A percentile compares a stretch with the other conserved stretches of the same genome.
Evolutionary conservation across 2,113 vertebrate genomes (phyloP).

Genomic region (Ictalurus punctatus): DNA sequence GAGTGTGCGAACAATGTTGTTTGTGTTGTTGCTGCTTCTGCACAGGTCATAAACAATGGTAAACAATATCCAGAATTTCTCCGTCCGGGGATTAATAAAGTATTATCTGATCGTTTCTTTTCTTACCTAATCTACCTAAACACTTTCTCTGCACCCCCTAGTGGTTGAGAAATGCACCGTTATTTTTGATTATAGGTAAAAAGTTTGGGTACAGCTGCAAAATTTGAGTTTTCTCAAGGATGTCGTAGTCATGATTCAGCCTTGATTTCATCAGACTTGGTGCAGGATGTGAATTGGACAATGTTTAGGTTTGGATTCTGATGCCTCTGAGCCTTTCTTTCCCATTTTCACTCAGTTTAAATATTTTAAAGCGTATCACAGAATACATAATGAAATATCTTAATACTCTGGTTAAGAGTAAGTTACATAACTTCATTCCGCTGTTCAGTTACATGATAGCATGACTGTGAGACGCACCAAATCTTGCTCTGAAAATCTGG

Average conservation of each 20-base stretch:
- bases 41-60: not conserved
- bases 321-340: not conserved
- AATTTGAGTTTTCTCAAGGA: not conserved
- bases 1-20: no score
- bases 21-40: not conserved
- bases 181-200: not conserved
- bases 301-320: not conserved
- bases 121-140: not conserved
- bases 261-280: not conserved
- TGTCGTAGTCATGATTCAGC: not conserved
- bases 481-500: conserved; percentile 38
- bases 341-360: not conserved
- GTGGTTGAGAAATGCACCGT: not conserved
- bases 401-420: not conserved
- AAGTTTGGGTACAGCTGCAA: not conserved
- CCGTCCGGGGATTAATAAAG: no score
- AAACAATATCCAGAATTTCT: not conserved
- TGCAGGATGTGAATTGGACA: not conserved
- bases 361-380: not conserved
- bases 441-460: not conserved
- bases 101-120: no score
- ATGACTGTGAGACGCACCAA: not conserved
- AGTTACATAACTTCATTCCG: not conserved
- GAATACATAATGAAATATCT: not conserved
- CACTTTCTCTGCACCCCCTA: not conserved